phyloP scores from a whole-genome alignment of 1,140 invertebrate genomes.

The Calephelis nemesis region DNA sequence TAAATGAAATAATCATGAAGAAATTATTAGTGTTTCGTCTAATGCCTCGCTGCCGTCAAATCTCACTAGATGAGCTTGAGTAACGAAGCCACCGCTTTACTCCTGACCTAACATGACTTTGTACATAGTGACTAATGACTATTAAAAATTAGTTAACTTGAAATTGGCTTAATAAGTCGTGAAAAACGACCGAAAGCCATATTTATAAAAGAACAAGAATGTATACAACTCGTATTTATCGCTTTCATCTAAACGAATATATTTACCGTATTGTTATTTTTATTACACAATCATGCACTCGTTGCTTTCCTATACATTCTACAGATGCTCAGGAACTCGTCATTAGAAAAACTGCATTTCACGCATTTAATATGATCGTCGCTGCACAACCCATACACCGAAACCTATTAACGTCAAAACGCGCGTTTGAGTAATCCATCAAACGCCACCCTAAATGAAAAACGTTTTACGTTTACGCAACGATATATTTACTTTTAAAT shows the following conservation, averaged over 20 bases:
- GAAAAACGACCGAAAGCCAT: too few relatives aligned
- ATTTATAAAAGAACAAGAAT: too few relatives aligned
- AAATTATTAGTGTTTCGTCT: too few relatives aligned
- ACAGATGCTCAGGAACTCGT: constrained; percentile 9
- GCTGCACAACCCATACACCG: constrained; percentile 53
- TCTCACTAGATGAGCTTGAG: too few relatives aligned
- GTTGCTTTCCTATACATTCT: not conserved
- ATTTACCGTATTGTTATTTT: constrained; percentile 3
- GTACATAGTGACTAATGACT: too few relatives aligned
- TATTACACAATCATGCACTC: constrained; percentile 16
- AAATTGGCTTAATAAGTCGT: too few relatives aligned
- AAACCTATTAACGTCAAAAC: constrained; percentile 71
- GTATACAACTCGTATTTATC: too few relatives aligned
- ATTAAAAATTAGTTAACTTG: too few relatives aligned
- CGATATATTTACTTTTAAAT: constrained; percentile 5
- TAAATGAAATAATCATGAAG: too few relatives aligned
- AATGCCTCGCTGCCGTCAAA: too few relatives aligned
- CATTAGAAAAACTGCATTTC: constrained; percentile 71
- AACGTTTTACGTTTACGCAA: constrained; percentile 32
- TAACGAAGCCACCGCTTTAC: too few relatives aligned
- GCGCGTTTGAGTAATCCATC: constrained; percentile 65
- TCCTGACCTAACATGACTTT: too few relatives aligned
- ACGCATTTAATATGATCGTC: constrained; percentile 70
- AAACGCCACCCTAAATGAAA: constrained; percentile 52
- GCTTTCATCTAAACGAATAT: not conserved